Evolutionary conservation across 2,797 vertebrate species (phyloP), one percentile per base, ranked within the genome.

Genomic region (Catostomus latipinnis): DNA sequence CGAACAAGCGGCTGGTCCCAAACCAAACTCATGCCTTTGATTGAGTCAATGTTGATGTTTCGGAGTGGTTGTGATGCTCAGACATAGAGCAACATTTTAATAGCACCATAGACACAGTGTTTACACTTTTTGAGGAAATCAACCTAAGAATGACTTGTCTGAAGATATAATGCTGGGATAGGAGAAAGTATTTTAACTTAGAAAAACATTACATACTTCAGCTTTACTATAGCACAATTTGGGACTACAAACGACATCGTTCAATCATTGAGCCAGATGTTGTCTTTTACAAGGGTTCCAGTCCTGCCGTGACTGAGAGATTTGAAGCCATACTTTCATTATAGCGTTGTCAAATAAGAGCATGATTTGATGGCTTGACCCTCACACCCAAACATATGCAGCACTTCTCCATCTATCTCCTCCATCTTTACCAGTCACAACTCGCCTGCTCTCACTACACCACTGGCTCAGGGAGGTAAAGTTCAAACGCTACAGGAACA

Each of bases 271-370:
- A 45, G 22, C 18, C 54, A 46, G 68, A 76, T 34, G 63, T 65
- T 70, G 10, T 8, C 16, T 82, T 79, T 66, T 61, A 4, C 49
- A 53, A 50, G 73, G 10, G 75, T 72, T 76, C 34, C 48, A 65
- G 58, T 71, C 18, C 22, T 66, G 16, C 43, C 22, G 62, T 52
- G 34, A 34, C 34, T 34, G 34, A 34, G 34, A 10, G 65, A 56
- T 56, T 50, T 61, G 43, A 71, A 78, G 67, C 11, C 14, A 6
- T 34, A 18, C 16, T 71, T 82, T 83, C 76, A 84, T 75, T 78
- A 78, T 50, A 0, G 56, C 53, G 48, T 67, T 56, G 1, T 18
- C 52, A 70, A 74, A 80, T 80, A 85, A 78, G 60, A 74, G 65
- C 74, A 4, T 34, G 34, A 34, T 34, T 34, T 34, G 22, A 34